These are phyloP conservation scores for Antechinus stuartii DNA, from an alignment of 2,113 vertebrate species.

Conservation along the genomic window DNA sequence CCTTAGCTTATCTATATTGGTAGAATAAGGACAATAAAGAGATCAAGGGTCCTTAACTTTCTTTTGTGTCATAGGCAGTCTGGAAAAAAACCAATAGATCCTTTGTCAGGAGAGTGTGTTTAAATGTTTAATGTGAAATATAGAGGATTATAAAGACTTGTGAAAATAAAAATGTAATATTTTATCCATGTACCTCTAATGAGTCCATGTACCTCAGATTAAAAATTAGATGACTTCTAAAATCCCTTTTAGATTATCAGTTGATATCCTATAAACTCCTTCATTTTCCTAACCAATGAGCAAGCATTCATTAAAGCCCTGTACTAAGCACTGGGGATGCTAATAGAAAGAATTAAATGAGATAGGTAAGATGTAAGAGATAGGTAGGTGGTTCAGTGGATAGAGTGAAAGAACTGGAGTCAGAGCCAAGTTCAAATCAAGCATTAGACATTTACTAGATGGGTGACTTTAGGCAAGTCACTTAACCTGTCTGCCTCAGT, in stretches of 20 bases:
- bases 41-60: not conserved
- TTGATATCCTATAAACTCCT: not conserved
- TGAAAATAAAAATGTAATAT: too few relatives aligned
- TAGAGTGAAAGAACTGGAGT: not conserved
- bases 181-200: too few relatives aligned
- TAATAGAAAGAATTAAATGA: not conserved
- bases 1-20: not conserved
- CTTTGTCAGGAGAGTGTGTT: not conserved
- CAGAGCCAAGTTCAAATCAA: not conserved
- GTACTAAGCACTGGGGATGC: not conserved
- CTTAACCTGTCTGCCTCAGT: not conserved
- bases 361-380: too few relatives aligned
- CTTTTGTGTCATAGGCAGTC: not conserved
- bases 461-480: not conserved
- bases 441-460: not conserved
- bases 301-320: not conserved
- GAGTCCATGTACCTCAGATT: not conserved
- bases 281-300: not conserved
- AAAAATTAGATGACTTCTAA: not conserved
- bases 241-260: not conserved
- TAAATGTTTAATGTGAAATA: not conserved
- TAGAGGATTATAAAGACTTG: too few relatives aligned
- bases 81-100: not conserved
- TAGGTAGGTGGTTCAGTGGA: not conserved
- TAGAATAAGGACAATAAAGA: not conserved